phyloP scores from a whole-genome alignment of 2,113 vertebrate genomes.

The Rallus limicola region DNA sequence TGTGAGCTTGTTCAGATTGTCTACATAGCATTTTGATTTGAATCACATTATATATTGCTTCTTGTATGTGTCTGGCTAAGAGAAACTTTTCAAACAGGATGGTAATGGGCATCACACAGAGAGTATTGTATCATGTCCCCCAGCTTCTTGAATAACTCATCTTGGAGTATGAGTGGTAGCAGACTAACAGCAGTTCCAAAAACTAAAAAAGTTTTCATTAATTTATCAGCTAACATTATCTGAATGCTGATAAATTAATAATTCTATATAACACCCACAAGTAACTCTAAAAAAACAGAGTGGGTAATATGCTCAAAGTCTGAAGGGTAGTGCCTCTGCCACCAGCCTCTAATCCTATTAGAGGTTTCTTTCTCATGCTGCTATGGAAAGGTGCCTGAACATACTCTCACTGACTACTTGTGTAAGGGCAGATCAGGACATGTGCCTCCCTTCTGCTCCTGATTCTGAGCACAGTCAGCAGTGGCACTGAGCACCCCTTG shows the following conservation, averaged over 20 bases:
- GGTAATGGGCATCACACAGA: background rate
- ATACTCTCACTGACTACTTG: background rate
- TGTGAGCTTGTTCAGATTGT: background rate
- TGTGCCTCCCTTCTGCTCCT: background rate
- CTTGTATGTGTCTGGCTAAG: background rate
- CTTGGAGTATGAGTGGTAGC: background rate
- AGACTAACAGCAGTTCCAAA: background rate
- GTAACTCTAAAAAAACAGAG: conserved; percentile 6
- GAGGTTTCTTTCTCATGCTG: background rate
- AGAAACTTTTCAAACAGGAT: background rate
- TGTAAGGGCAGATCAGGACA: background rate
- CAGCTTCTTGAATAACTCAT: background rate
- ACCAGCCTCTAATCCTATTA: background rate
- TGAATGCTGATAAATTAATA: background rate
- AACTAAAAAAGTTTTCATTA: background rate
- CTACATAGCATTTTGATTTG: background rate
- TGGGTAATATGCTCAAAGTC: background rate
- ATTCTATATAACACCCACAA: background rate
- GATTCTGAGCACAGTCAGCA: background rate
- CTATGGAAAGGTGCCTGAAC: background rate
- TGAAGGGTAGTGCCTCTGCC: background rate
- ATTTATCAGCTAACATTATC: background rate
- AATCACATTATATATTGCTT: background rate
- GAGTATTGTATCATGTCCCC: background rate
- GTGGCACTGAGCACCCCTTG: background rate